These are phyloP conservation scores for Alethe diademata DNA, from an alignment of 2,113 vertebrate species.

Conservation along the genomic window DNA sequence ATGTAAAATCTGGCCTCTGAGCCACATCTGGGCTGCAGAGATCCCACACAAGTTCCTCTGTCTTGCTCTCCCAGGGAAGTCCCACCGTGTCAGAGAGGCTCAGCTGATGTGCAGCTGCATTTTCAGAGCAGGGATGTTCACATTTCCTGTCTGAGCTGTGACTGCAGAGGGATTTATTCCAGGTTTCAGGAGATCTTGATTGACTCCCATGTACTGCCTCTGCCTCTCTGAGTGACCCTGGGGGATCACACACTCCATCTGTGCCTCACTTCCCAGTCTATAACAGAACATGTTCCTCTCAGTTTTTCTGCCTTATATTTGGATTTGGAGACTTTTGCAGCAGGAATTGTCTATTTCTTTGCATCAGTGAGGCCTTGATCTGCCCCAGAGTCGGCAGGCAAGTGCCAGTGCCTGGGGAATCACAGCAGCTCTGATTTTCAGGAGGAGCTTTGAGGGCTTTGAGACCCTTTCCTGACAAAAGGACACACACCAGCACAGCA, in stretches of 20 bases:
- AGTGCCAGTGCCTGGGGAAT: not conserved
- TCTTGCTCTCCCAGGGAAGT: not conserved
- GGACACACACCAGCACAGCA: accelerated
- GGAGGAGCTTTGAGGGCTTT: not conserved
- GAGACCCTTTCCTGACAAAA: not conserved
- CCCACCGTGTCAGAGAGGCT: accelerated
- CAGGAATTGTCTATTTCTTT: not conserved
- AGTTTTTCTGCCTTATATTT: not conserved
- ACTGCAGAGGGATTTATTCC: not conserved
- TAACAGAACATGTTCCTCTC: accelerated
- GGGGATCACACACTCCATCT: not conserved
- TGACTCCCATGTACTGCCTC: not conserved
- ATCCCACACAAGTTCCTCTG: not conserved
- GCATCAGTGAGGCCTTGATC: not conserved
- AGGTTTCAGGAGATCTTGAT: not conserved
- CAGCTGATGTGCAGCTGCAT: not conserved
- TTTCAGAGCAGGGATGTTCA: not conserved
- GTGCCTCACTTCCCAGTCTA: not conserved
- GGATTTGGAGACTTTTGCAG: not conserved
- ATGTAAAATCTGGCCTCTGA: not conserved
- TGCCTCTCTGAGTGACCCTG: not conserved
- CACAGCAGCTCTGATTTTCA: not conserved
- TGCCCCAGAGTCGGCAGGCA: not conserved
- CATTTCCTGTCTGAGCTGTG: not conserved
- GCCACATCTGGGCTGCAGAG: not conserved